Evolutionary conservation across 2,797 vertebrate species (phyloP).

Genomic region (Hippocampus kuda): DNA sequence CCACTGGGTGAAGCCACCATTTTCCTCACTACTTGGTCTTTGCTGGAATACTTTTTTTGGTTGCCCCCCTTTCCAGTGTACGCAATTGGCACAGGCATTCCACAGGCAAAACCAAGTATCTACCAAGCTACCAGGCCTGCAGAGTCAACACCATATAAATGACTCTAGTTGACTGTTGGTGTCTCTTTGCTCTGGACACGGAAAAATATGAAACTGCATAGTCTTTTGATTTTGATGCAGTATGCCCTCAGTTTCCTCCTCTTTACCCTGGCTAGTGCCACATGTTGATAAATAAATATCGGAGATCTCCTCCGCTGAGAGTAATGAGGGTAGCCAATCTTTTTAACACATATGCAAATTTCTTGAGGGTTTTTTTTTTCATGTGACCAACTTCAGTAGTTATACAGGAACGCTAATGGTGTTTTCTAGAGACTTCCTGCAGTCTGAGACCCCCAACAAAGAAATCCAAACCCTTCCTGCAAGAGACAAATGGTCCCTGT

Average conservation of each 20-base stretch:
- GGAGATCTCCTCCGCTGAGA: no score
- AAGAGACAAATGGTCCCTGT: not conserved
- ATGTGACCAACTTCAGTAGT: no score
- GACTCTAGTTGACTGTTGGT: not conserved
- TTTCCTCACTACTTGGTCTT: not conserved
- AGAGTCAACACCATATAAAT: not conserved
- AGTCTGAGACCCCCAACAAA: not conserved
- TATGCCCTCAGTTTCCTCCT: no score
- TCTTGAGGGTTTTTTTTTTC: no score
- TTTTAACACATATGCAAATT: no score
- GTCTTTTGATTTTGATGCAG: no score
- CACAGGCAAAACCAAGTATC: not conserved
- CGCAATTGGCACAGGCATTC: not conserved
- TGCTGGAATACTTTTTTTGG: no score
- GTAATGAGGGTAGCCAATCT: no score
- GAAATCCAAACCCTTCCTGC: slow-evolving; percentile 24
- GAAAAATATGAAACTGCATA: not conserved
- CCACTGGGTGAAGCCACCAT: not conserved
- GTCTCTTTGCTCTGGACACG: not conserved
- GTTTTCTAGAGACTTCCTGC: no score
- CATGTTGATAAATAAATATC: no score
- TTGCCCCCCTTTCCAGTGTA: not conserved
- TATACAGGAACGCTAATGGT: no score
- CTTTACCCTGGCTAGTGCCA: no score
- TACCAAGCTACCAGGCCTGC: not conserved